Conservation (phyloP, 2,888 invertebrate species). For the Arrhopalites spinosus region DNA sequence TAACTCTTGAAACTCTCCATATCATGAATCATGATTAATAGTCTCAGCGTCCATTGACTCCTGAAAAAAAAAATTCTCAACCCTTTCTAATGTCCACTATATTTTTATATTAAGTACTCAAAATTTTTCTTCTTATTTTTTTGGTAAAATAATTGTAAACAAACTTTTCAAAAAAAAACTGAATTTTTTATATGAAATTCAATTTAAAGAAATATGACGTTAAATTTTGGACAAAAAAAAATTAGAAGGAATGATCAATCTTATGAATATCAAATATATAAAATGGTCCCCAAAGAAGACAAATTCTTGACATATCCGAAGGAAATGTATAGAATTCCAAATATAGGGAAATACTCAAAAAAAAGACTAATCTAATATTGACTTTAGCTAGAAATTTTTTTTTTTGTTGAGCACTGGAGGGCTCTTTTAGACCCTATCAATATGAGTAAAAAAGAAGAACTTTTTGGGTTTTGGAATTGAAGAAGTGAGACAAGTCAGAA, state of each 20-base stretch:
- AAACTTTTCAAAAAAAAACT: too few relatives aligned
- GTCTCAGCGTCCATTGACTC: neutral
- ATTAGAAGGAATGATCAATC: conserved; percentile 12
- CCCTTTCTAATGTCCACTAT: conserved; percentile 13
- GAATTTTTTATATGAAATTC: too few relatives aligned
- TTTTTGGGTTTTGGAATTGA: neutral
- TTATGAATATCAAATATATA: neutral
- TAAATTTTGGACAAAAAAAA: too few relatives aligned
- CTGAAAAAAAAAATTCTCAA: conserved; percentile 13
- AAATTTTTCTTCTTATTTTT: too few relatives aligned
- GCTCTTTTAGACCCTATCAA: too few relatives aligned
- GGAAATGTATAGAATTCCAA: neutral
- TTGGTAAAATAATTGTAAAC: too few relatives aligned
- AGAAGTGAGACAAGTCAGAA: neutral
- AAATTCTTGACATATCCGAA: neutral
- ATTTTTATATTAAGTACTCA: too few relatives aligned
- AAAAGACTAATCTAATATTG: conserved; percentile 18
- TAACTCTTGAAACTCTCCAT: conserved; percentile 31
- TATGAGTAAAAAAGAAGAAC: too few relatives aligned
- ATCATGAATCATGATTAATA: conserved; percentile 34
- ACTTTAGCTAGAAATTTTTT: too few relatives aligned
- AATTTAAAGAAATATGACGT: too few relatives aligned
- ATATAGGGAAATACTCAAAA: neutral
- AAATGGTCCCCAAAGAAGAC: too few relatives aligned
- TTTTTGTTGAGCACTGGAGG: too few relatives aligned